A percentile compares a stretch with the other conserved stretches of the same genome.
phyloP scores from a whole-genome alignment of 1,140 invertebrate species.

The Drosophila prosaltans region DNA sequence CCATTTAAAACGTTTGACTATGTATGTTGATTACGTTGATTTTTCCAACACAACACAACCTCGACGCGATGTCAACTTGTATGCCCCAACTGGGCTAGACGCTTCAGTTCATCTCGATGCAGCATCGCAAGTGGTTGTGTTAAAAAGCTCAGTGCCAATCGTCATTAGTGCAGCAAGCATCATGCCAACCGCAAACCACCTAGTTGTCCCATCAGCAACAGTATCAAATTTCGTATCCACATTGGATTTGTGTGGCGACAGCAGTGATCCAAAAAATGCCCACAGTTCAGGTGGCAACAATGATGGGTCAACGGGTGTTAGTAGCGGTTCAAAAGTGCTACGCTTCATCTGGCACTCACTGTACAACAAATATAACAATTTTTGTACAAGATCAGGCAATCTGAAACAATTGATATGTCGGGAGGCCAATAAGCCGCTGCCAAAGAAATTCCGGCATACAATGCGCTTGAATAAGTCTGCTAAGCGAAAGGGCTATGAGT shows the following conservation, averaged over 20 bases:
- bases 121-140: conserved; percentile 59
- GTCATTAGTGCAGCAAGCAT: not conserved
- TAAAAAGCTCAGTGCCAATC: not conserved
- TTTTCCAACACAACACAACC: conserved; percentile 43
- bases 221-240: conserved; percentile 63
- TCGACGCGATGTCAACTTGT: conserved; percentile 45
- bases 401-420: conserved; percentile 68
- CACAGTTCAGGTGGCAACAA: not conserved
- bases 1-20: conserved; percentile 63
- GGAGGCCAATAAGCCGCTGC: conserved; percentile 74
- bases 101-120: conserved; percentile 60
- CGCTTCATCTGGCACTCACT: conserved; percentile 75
- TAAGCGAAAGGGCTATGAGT: conserved; percentile 84
- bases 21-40: conserved; percentile 51
- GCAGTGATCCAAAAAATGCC: not conserved
- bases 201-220: conserved; percentile 16
- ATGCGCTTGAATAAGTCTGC: conserved; percentile 81
- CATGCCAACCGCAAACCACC: conserved; percentile 49
- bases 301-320: conserved; percentile 23
- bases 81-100: conserved; percentile 19
- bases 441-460: conserved; percentile 72
- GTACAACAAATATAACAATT: conserved; percentile 67
- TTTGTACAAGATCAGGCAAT: conserved; percentile 61
- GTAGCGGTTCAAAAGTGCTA: conserved; percentile 65
- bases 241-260: conserved; percentile 44